Percentiles rank a stretch among this genome's conserved stretches.
Conservation (phyloP, 2,113 vertebrate species). For the Oxygymnocypris stewartii region DNA sequence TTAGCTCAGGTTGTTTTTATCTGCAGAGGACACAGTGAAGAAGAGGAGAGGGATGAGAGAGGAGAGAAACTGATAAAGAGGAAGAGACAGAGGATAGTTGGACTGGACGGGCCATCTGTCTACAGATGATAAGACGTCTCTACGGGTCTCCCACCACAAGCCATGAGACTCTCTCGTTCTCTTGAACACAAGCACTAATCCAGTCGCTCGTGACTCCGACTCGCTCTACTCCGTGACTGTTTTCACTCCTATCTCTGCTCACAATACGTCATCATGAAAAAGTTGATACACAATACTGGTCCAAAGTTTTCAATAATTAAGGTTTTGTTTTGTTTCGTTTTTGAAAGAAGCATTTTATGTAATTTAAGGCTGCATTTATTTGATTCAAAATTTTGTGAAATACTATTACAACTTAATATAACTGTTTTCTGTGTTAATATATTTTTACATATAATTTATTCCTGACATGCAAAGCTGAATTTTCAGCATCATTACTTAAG, state of each 20-base stretch:
- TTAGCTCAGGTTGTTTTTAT: background rate
- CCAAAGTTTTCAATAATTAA: background rate
- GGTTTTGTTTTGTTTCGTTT: background rate
- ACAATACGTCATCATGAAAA: background rate
- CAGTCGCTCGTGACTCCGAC: background rate
- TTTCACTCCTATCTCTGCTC: background rate
- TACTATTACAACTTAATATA: background rate
- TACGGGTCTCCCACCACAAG: slow-evolving; percentile 18
- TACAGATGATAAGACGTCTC: slow-evolving; percentile 36
- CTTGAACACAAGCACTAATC: slow-evolving; percentile 5
- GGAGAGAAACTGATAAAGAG: slow-evolving; percentile 10
- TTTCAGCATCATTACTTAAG: too few relatives aligned
- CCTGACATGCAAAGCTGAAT: too few relatives aligned
- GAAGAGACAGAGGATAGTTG: slow-evolving; percentile 29
- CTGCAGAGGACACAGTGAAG: background rate
- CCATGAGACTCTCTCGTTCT: slow-evolving; percentile 17
- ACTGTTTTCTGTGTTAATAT: background rate
- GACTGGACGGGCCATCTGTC: slow-evolving; percentile 40
- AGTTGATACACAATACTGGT: background rate
- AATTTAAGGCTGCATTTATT: background rate
- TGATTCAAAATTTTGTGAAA: background rate
- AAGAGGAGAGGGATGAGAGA: background rate
- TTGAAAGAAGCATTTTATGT: background rate
- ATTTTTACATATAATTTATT: too few relatives aligned
- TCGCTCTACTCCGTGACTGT: background rate